Evolutionary conservation across 2,888 invertebrate genomes (phyloP).

Genomic region (Elysia crispata): DNA sequence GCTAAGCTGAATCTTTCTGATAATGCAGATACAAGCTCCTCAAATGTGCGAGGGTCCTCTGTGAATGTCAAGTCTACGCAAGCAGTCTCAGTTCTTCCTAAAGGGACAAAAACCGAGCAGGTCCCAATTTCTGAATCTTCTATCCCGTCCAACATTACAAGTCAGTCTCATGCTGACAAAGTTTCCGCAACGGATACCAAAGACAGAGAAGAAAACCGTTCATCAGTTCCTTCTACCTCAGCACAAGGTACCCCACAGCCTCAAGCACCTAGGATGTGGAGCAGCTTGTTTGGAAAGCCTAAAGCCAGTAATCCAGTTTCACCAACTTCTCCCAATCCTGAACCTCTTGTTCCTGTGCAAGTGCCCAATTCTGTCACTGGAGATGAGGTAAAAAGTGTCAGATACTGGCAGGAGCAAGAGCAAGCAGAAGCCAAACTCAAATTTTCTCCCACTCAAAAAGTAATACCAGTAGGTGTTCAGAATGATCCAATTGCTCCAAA

Average conservation of each 20-base stretch:
- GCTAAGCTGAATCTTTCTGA: no score
- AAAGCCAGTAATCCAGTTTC: slow-evolving; percentile 12
- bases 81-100: no score
- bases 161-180: no score
- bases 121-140: no score
- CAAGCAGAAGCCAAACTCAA: slow-evolving; percentile 24
- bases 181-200: background rate
- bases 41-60: no score
- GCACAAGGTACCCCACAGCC: background rate
- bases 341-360: background rate
- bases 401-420: slow-evolving; percentile 45
- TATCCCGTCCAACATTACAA: no score
- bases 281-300: slow-evolving; percentile 44
- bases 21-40: no score
- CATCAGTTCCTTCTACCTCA: background rate
- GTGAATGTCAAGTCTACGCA: no score
- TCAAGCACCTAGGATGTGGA: slow-evolving; percentile 42
- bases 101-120: no score
- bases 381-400: slow-evolving; percentile 42
- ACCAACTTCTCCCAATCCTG: background rate
- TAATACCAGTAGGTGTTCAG: slow-evolving; percentile 39
- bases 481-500: slow-evolving; percentile 43
- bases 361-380: slow-evolving; percentile 28
- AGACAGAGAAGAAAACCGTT: background rate
- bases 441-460: slow-evolving; percentile 33